phyloP scores from a whole-genome alignment of 2,888 invertebrate genomes.

The Drosophila incognita region DNA sequence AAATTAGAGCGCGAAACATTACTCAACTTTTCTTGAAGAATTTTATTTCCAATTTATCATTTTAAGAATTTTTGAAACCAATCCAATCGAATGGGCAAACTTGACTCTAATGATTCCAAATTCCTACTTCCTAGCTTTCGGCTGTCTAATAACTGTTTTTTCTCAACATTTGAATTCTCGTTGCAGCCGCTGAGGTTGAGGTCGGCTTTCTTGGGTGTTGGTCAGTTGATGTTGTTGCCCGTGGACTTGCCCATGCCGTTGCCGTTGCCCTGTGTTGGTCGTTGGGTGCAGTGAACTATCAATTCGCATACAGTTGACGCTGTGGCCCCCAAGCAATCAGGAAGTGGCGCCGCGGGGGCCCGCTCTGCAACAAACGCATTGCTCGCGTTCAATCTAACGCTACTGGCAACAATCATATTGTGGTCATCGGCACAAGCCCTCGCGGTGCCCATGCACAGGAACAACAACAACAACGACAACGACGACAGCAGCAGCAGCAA shows the following conservation, averaged over 20 bases:
- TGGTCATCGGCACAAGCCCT: conserved; percentile 81
- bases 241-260: neutral
- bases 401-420: conserved; percentile 78
- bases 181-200: conserved; percentile 28
- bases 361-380: conserved; percentile 73
- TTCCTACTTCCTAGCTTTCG: neutral
- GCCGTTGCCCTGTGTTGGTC: conserved; percentile 13
- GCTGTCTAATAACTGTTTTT: neutral
- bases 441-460: conserved; percentile 83
- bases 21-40: neutral
- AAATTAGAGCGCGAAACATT: neutral
- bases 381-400: conserved; percentile 75
- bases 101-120: neutral
- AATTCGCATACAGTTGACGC: conserved; percentile 78
- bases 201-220: conserved; percentile 16
- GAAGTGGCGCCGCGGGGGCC: conserved; percentile 85
- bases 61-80: neutral
- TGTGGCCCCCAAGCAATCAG: conserved; percentile 85
- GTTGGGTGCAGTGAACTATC: conserved; percentile 71
- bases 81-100: neutral
- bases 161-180: neutral
- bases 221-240: conserved; percentile 28
- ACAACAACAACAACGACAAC: conserved; percentile 29
- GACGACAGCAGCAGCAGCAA: conserved; percentile 14
- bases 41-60: neutral